phyloP scores from a whole-genome alignment of 2,797 vertebrate genomes.

The Ciconia nigra region DNA sequence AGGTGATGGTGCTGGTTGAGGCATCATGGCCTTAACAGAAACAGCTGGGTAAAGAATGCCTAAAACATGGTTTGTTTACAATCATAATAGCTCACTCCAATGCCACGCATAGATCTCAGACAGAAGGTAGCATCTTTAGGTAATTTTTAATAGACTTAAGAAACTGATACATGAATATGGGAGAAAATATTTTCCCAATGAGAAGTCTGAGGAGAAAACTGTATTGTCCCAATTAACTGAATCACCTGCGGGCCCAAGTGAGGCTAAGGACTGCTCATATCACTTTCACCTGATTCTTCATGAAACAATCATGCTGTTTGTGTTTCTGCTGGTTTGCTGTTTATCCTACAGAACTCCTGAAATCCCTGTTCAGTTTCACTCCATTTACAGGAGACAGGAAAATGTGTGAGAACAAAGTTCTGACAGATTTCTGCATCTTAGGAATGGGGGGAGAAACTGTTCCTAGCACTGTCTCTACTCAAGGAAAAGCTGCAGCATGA shows the following conservation, averaged over 20 bases:
- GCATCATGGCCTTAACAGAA: not conserved
- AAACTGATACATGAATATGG: not conserved
- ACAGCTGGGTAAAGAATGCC: not conserved
- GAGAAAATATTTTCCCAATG: not conserved
- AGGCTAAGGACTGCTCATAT: not conserved
- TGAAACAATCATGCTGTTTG: too few species aligned
- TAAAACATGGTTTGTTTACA: fast-evolving
- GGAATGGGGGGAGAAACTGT: not conserved
- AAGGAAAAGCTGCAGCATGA: not conserved
- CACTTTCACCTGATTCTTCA: not conserved
- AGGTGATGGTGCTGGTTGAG: not conserved
- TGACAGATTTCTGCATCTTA: not conserved
- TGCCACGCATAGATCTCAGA: fast-evolving
- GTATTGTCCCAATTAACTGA: not conserved
- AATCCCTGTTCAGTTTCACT: not conserved
- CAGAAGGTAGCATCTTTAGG: fast-evolving
- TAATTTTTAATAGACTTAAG: not conserved
- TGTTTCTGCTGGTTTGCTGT: not conserved
- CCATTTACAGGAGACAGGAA: not conserved
- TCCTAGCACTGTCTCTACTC: not conserved
- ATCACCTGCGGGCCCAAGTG: not conserved
- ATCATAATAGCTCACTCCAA: fast-evolving
- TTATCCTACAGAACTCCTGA: not conserved
- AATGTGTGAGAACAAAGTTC: fast-evolving
- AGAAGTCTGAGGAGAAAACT: not conserved